phyloP scores from a whole-genome alignment of 2,797 vertebrate genomes.

The Amazona ochrocephala region DNA sequence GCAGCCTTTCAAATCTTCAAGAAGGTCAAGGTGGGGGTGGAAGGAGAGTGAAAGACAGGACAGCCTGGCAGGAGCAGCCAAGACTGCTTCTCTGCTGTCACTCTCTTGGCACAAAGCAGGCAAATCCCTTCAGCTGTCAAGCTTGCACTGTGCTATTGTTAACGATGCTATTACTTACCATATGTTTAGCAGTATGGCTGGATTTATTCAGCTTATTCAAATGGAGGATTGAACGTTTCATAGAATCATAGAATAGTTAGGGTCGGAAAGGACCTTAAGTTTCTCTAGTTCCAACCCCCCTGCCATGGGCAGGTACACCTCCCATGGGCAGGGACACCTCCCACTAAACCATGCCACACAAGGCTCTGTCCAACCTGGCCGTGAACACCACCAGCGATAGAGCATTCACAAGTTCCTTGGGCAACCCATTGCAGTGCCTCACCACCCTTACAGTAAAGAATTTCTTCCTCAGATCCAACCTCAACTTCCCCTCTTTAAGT shows the following conservation, averaged over 20 bases:
- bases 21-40: background rate
- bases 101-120: constrained; percentile 35
- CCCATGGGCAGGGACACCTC: too few relatives aligned
- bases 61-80: background rate
- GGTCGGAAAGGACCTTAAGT: background rate
- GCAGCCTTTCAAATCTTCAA: constrained; percentile 32
- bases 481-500: too few relatives aligned
- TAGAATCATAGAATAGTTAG: background rate
- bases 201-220: constrained; percentile 59
- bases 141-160: constrained; percentile 55
- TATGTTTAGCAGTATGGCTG: constrained; percentile 63
- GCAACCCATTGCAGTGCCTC: too few relatives aligned
- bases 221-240: background rate
- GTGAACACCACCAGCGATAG: too few relatives aligned
- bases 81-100: constrained; percentile 14
- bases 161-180: constrained; percentile 70
- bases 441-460: too few relatives aligned
- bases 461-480: too few relatives aligned
- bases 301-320: too few relatives aligned
- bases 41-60: background rate
- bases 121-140: constrained; percentile 64
- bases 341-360: too few relatives aligned
- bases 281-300: background rate
- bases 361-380: too few relatives aligned
- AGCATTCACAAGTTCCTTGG: too few relatives aligned